phyloP scores from a whole-genome alignment of 2,797 vertebrate species.

The Nothura maculosa region DNA sequence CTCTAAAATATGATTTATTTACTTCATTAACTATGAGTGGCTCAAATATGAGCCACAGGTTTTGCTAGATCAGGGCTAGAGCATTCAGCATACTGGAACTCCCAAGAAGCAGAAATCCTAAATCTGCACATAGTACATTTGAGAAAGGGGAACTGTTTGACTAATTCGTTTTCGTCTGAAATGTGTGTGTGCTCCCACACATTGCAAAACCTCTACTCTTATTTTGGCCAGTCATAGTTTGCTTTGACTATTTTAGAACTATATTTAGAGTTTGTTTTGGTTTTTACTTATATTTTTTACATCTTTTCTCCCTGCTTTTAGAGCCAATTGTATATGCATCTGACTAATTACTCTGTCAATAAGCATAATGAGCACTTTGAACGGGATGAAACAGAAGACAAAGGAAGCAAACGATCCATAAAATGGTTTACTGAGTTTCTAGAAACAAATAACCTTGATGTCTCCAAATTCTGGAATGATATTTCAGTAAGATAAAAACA shows the following conservation, averaged over 20 bases:
- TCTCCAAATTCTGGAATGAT: slow-evolving; percentile 97
- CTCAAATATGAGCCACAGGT: neutral
- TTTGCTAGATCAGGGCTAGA: neutral
- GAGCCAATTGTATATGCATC: slow-evolving; percentile 97
- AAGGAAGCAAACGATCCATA: slow-evolving; percentile 98
- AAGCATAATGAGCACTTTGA: slow-evolving; percentile 98
- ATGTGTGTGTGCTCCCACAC: neutral
- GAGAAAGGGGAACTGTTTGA: neutral
- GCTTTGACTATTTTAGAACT: neutral
- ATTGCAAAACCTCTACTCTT: too few species aligned
- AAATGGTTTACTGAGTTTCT: slow-evolving; percentile 98
- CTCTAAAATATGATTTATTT: slow-evolving; percentile 12
- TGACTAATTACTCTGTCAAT: slow-evolving; percentile 99
- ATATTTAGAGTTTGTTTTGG: neutral
- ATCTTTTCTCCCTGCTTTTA: slow-evolving; percentile 58
- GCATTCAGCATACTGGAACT: neutral
- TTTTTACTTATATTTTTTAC: neutral
- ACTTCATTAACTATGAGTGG: neutral
- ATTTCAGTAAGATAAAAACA: slow-evolving; percentile 91
- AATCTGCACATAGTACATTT: neutral
- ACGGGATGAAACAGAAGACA: slow-evolving; percentile 94
- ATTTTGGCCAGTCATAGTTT: too few species aligned
- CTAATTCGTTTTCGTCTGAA: neutral
- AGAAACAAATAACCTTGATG: slow-evolving; percentile 93
- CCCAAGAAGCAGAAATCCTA: neutral